A percentile compares a stretch with the other conserved stretches of the same genome.
Conservation (phyloP, 2,888 invertebrate species). For the Drosophila longiperda region DNA sequence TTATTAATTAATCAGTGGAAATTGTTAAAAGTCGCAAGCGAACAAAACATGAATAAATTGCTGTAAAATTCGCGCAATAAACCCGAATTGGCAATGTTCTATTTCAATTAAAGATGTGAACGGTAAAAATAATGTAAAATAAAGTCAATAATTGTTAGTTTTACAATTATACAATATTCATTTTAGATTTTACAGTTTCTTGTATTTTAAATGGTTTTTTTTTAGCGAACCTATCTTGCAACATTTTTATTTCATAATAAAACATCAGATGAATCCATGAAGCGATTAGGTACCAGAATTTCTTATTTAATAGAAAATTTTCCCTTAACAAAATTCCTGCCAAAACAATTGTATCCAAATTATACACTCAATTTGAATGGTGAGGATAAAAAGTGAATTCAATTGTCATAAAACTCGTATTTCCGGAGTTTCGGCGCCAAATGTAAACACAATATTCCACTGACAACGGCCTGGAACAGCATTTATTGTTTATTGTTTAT, state of each 20-base stretch:
- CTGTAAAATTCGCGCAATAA: neutral
- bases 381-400: conserved; percentile 33
- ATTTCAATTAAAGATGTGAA: neutral
- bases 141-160: neutral
- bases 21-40: conserved; percentile 51
- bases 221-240: neutral
- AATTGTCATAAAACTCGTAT: conserved; percentile 56
- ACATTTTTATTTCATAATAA: neutral
- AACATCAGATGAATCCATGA: neutral
- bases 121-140: neutral
- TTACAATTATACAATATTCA: neutral
- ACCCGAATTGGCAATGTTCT: conserved; percentile 20
- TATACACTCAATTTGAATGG: conserved; percentile 12
- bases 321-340: neutral
- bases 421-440: conserved; percentile 37
- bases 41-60: conserved; percentile 29
- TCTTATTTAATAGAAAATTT: too few species aligned
- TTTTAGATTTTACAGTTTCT: neutral
- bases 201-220: neutral
- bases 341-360: neutral
- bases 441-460: conserved; percentile 65
- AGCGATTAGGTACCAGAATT: neutral
- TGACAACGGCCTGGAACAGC: conserved; percentile 33
- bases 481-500: conserved; percentile 70
- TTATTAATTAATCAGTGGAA: conserved; percentile 77